phyloP scores from a whole-genome alignment of 2,888 invertebrate species.

The Hartigia nigra region DNA sequence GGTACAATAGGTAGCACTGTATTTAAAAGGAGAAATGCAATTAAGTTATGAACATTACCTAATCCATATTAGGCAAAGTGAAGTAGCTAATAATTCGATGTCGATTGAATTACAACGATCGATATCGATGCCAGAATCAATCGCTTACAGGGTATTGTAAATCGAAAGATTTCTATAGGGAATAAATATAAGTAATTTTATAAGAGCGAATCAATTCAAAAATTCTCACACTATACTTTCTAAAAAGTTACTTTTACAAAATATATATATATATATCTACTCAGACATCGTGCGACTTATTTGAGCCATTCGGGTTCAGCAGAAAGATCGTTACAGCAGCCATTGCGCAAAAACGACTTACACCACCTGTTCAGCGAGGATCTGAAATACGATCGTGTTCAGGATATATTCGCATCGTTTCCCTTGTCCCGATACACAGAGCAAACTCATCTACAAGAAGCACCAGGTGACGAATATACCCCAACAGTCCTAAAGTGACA shows the following conservation, averaged over 20 bases:
- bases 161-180: neutral
- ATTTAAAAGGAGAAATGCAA: conserved; percentile 1
- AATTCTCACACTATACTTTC: neutral
- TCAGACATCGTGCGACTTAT: neutral
- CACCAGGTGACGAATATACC: neutral
- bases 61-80: conserved; percentile 10
- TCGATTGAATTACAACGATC: conserved; percentile 15
- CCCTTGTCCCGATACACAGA: neutral
- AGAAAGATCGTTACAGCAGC: neutral
- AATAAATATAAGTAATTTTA: neutral
- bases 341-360: conserved; percentile 2
- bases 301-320: neutral
- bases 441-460: neutral
- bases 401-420: conserved; percentile 3
- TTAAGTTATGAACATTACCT: neutral
- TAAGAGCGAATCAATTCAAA: neutral
- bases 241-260: neutral
- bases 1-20: neutral
- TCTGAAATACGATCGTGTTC: neutral
- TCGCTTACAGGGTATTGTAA: neutral
- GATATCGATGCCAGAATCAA: neutral
- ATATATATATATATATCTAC: neutral
- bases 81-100: conserved; percentile 12
- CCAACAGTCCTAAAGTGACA: neutral
- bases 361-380: neutral